Evolutionary conservation across 1,140 invertebrate genomes (phyloP).

Genomic region (Bombus polaris): DNA sequence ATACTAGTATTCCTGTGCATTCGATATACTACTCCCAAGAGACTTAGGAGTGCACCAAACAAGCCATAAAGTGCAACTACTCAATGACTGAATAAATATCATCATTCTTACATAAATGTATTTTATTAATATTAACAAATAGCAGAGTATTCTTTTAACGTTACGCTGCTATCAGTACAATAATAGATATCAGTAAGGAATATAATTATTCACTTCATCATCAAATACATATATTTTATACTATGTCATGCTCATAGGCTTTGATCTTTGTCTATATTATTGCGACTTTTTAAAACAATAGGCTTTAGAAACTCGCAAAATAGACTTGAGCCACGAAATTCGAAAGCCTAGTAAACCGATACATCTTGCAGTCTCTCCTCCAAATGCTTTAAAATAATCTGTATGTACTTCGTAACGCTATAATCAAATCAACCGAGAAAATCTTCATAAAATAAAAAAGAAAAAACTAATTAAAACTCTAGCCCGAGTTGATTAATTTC

Average conservation of each 20-base stretch:
- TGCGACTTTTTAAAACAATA: slow-evolving; percentile 70
- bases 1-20: slow-evolving; percentile 70
- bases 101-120: neutral
- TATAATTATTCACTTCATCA: slow-evolving; percentile 12
- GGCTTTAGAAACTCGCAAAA: slow-evolving; percentile 69
- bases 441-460: slow-evolving; percentile 24
- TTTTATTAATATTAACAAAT: neutral
- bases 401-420: slow-evolving; percentile 13
- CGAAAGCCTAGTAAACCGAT: slow-evolving; percentile 27
- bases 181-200: slow-evolving; percentile 1
- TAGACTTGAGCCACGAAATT: slow-evolving; percentile 56
- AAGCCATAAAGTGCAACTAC: slow-evolving; percentile 72
- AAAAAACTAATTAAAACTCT: neutral
- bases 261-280: slow-evolving; percentile 49
- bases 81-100: neutral
- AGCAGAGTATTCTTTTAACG: neutral
- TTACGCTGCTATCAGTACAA: slow-evolving; percentile 21
- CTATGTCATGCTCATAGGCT: slow-evolving; percentile 39
- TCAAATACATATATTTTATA: slow-evolving; percentile 24
- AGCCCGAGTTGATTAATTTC: neutral
- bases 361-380: neutral
- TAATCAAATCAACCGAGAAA: slow-evolving; percentile 26
- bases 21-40: slow-evolving; percentile 73
- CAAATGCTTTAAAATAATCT: slow-evolving; percentile 15
- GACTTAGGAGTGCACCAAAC: slow-evolving; percentile 78